Evolutionary conservation across 2,888 invertebrate species (phyloP), one percentile per base, ranked within the genome.

Genomic region (Fragum sueziense): DNA sequence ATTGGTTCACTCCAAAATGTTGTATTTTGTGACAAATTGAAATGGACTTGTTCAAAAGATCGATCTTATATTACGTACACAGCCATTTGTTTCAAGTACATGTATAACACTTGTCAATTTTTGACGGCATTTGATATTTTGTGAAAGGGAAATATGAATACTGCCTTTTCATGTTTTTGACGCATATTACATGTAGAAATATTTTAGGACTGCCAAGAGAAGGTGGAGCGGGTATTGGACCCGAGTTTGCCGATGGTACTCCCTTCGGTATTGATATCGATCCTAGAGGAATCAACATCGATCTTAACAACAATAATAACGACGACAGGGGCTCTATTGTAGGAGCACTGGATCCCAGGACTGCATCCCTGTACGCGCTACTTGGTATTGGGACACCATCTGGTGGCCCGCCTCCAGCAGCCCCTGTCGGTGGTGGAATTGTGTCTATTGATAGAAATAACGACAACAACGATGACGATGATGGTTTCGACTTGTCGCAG

Each of bases 141-240:
- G n/a, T n/a, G n/a, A n/a, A n/a, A n/a, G n/a, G n/a, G n/a, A n/a
- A n/a, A n/a, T n/a, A n/a, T n/a, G n/a, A n/a, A n/a, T n/a, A n/a
- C n/a, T n/a, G n/a, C n/a, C n/a, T n/a, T n/a, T n/a, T n/a, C n/a
- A n/a, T n/a, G n/a, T n/a, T n/a, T n/a, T n/a, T n/a, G n/a, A n/a
- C n/a, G n/a, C n/a, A n/a, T n/a, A n/a, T n/a, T n/a, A n/a, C n/a
- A n/a, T n/a, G n/a, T n/a, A n/a, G n/a, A n/a, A n/a, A n/a, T n/a
- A n/a, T n/a, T n/a, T 31, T 14, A 62, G 62, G 62, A 2, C 33
- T 62, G 11, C 25, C 27, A n/a, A n/a, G 22, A 31, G 33, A 51
- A 1, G 51, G 69, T 2, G 69, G 69, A 29, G 69, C 52, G 11
- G 69, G 51, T 11, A 29, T 31, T n/a, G 69, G 69, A 27, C 52